These are phyloP conservation scores for Leptinotarsa undecemlineata DNA, from an alignment of 1,140 invertebrate species.

Conservation along the genomic window DNA sequence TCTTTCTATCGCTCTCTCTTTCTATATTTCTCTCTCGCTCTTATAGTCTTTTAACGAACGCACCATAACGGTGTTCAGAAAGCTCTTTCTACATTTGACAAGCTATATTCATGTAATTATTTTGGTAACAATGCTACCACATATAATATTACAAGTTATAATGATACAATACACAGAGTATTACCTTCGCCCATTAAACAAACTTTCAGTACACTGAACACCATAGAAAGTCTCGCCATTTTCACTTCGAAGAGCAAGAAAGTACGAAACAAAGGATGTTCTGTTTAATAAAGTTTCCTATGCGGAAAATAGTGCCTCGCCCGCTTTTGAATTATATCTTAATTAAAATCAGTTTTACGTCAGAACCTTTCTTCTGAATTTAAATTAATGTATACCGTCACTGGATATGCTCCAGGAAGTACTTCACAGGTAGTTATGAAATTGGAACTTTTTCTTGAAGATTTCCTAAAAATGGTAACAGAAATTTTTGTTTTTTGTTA, in stretches of 20 bases:
- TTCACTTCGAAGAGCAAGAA: not conserved
- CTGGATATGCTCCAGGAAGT: too few species aligned
- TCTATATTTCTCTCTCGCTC: too few species aligned
- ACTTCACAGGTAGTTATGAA: too few species aligned
- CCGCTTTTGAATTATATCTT: not conserved
- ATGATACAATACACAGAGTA: not conserved
- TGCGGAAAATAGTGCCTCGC: not conserved
- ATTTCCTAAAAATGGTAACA: too few species aligned
- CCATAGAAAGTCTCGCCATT: not conserved
- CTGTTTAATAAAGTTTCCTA: not conserved
- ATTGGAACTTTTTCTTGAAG: too few species aligned
- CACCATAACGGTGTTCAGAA: too few species aligned
- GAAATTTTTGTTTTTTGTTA: too few species aligned
- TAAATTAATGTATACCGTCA: too few species aligned
- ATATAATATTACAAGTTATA: not conserved
- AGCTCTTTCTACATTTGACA: too few species aligned
- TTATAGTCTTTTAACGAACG: too few species aligned
- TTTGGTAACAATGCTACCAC: too few species aligned
- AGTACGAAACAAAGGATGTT: not conserved
- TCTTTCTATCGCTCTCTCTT: too few species aligned
- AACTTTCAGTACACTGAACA: not conserved
- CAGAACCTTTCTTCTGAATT: not conserved
- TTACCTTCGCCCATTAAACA: not conserved
- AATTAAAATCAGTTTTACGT: constrained; percentile 4
- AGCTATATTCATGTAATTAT: not conserved